These are phyloP conservation scores for Drosophila borealis DNA, from an alignment of 2,888 invertebrate genomes.

Conservation along the genomic window DNA sequence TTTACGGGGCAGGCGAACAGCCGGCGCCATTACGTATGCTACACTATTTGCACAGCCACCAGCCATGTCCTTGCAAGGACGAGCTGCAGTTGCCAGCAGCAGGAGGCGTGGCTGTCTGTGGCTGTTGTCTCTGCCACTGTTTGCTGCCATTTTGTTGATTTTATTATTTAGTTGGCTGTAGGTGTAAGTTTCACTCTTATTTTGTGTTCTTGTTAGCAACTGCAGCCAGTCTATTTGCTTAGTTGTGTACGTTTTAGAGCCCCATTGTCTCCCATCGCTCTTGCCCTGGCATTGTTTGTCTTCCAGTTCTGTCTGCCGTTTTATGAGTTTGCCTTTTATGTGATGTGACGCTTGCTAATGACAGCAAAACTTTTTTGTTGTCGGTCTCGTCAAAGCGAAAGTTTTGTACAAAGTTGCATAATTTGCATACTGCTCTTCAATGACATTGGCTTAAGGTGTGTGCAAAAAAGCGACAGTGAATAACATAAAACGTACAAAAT, in stretches of 20 bases:
- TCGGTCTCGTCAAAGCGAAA: slow-evolving; percentile 42
- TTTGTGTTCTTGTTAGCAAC: slow-evolving; percentile 35
- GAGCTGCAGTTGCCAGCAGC: neutral
- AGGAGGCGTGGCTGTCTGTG: slow-evolving; percentile 22
- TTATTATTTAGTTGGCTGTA: slow-evolving; percentile 38
- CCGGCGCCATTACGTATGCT: slow-evolving; percentile 38
- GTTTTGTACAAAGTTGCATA: slow-evolving; percentile 47
- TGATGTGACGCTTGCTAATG: slow-evolving; percentile 51
- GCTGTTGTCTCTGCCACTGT: slow-evolving; percentile 15
- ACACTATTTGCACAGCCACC: slow-evolving; percentile 34
- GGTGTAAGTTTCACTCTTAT: slow-evolving; percentile 54
- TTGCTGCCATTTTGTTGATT: slow-evolving; percentile 61
- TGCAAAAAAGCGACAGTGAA: neutral
- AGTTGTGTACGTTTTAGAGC: slow-evolving; percentile 20
- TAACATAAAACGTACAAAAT: too few species aligned
- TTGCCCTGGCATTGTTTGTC: slow-evolving; percentile 38
- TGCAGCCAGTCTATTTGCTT: slow-evolving; percentile 54
- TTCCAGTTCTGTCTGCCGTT: slow-evolving; percentile 39
- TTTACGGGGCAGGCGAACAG: slow-evolving; percentile 34
- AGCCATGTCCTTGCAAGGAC: slow-evolving; percentile 4
- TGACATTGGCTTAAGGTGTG: slow-evolving; percentile 20
- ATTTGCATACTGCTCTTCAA: slow-evolving; percentile 51
- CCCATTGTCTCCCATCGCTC: slow-evolving; percentile 17
- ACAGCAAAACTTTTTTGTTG: slow-evolving; percentile 52
- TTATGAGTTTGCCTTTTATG: slow-evolving; percentile 62